Base-by-base conservation (phyloP, 2,113 vertebrate species). In the Monopterus albus region DNA sequence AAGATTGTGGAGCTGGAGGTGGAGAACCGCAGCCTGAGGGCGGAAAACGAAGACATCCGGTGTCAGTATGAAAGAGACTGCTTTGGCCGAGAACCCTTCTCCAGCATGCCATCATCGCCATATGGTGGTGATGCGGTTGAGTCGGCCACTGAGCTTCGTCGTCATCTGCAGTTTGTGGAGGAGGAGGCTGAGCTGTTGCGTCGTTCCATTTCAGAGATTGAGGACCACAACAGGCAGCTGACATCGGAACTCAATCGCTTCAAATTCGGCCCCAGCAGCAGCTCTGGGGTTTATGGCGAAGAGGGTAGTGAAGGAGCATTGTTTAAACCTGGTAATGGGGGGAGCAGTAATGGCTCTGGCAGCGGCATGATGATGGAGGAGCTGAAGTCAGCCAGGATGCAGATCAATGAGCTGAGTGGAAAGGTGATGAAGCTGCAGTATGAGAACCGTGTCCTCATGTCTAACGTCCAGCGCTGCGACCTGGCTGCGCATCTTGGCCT, bases 1-100 rank as follows among this genome's bases (percentile, higher is more conserved):
- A 99, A 99, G 92, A 97, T 99, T 0, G 97, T 99, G 75, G 98
- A 99, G 87, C 91, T 99, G 76, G 98, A 99, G 66, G 96, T 99
- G 76, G 98, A 99, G 89, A 99, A 98, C 82, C 94, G 98, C 23
- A 97, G 97, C 51, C 93, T 99, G 87, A 94, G 96, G 62, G 95
- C 97, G 0, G 98, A 99, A 75, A 98, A 98, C 72, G 97, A 99
- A 45, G 97, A 99, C 87, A 91, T 97, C 85, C 94, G 96, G 61
- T 93, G 93, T 75, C 98, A 98, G 89, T 96, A 96, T 0, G 97
- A 99, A 66, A 93, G 94, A 21, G 95, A 96, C 60, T 96, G 94
- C 66, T 90, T 94, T 1, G 94, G 94, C 31, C 94, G 95, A 33
- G 98, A 97, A 81, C 95, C 94, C 2, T 88, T 95, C 87, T 94